These are phyloP conservation scores for Coleophora flavipennella DNA, from an alignment of 2,888 invertebrate genomes.

Conservation along the genomic window DNA sequence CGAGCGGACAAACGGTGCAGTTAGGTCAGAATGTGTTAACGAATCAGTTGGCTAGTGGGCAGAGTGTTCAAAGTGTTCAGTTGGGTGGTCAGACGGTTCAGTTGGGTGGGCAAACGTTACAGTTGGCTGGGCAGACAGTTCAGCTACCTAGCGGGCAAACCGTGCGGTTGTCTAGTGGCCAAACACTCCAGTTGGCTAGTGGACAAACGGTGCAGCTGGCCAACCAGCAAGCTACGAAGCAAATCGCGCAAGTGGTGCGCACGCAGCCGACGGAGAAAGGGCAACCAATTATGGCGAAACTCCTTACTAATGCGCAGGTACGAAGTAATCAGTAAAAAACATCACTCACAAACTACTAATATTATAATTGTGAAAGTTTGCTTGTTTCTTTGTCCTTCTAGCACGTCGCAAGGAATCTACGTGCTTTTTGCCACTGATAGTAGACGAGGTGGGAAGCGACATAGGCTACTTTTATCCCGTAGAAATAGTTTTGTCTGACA, in stretches of 20 bases:
- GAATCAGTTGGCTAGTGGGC: constrained; percentile 13
- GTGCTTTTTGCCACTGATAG: no score
- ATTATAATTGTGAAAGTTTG: no score
- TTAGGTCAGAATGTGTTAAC: constrained; percentile 31
- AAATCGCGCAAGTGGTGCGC: constrained; percentile 49
- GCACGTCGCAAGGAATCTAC: no score
- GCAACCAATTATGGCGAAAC: constrained; percentile 79
- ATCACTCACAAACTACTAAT: no score
- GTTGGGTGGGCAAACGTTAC: constrained; percentile 42
- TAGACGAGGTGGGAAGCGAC: no score
- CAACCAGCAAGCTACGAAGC: constrained; percentile 41
- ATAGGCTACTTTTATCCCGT: no score
- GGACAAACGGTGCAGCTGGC: constrained; percentile 52
- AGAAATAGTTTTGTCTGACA: no score
- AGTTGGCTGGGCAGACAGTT: constrained; percentile 62
- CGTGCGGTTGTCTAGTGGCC: constrained; percentile 46
- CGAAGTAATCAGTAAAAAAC: no score
- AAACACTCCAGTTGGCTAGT: constrained; percentile 46
- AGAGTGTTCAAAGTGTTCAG: constrained; percentile 23
- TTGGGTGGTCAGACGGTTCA: constrained; percentile 37
- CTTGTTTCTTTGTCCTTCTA: no score
- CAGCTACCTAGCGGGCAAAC: constrained; percentile 50
- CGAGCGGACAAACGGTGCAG: constrained; percentile 46
- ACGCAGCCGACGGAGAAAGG: constrained; percentile 37
- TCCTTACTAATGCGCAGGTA: constrained; percentile 80